Evolutionary conservation across 2,888 invertebrate species (phyloP), one percentile per base, ranked within the genome.

Genomic region (Gari tellinella): DNA sequence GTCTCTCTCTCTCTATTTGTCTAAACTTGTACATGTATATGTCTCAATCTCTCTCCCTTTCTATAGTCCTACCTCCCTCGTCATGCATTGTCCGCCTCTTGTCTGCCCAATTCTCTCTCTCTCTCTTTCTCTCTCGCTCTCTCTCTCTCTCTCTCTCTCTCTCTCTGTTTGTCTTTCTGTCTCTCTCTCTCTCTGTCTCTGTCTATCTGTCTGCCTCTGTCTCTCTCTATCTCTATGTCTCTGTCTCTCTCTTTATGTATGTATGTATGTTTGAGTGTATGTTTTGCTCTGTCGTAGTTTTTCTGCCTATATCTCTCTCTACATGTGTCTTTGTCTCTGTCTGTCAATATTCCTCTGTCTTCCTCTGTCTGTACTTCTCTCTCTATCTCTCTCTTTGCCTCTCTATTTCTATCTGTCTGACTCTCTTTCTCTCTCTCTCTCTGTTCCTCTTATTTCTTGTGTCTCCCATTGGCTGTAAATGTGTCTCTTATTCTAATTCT

Each of bases 381-480:
- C n/a, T n/a, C n/a, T n/a, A n/a, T n/a, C n/a, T n/a, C n/a, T n/a
- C n/a, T n/a, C n/a, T n/a, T n/a, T n/a, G n/a, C n/a, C n/a, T n/a
- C n/a, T n/a, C n/a, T n/a, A n/a, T n/a, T n/a, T n/a, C n/a, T n/a
- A n/a, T n/a, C n/a, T n/a, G n/a, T n/a, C n/a, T n/a, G n/a, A n/a
- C n/a, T n/a, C n/a, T n/a, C n/a, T n/a, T n/a, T n/a, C n/a, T 40
- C 52, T 21, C 52, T 51, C 52, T 51, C 23, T 51, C 1, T 51
- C n/a, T n/a, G n/a, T n/a, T n/a, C n/a, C n/a, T n/a, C n/a, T n/a
- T n/a, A n/a, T n/a, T n/a, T n/a, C n/a, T 14, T 51, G 1, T 26
- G 12, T 51, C 1, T 51, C 52, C 25, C 1, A 25, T 1, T 25
- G 2, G 21, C 51, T 51, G 25, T 51, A 7, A 21, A 12, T 51